Conservation (phyloP, 2,888 invertebrate genomes). For the Sinopyrophorus schimmeli region DNA sequence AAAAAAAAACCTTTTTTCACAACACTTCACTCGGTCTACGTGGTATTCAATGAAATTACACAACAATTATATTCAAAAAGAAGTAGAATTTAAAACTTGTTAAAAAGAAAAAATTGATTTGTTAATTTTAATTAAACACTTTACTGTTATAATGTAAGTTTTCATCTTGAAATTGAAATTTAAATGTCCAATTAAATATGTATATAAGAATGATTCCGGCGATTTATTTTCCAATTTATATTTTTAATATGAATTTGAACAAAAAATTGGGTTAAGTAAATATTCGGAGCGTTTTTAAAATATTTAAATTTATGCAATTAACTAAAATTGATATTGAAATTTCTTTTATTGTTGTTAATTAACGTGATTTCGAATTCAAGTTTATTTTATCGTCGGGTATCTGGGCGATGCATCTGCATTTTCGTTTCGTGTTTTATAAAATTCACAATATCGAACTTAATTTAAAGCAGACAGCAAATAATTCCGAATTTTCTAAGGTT, state of each 20-base stretch:
- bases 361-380: conserved; percentile 11
- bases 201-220: conserved; percentile 27
- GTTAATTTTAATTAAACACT: too few species aligned
- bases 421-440: neutral
- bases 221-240: conserved; percentile 30
- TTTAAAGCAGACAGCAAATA: neutral
- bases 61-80: too few species aligned
- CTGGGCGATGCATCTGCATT: conserved; percentile 5
- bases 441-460: neutral
- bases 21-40: too few species aligned
- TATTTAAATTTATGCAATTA: conserved; percentile 30
- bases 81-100: too few species aligned
- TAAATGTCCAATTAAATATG: conserved; percentile 40
- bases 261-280: conserved; percentile 25
- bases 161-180: conserved; percentile 36
- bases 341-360: conserved; percentile 23
- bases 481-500: conserved; percentile 13
- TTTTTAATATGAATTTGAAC: conserved; percentile 23
- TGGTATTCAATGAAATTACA: too few species aligned
- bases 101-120: conserved; percentile 2
- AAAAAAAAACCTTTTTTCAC: too few species aligned
- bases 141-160: too few species aligned
- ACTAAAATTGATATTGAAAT: conserved; percentile 10
- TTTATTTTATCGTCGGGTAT: conserved; percentile 10
- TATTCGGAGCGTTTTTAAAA: conserved; percentile 7